Percentiles rank a stretch among this genome's conserved stretches.
Evolutionary conservation across 2,888 invertebrate species (phyloP).

Genomic region (Allolobophora icterica): DNA sequence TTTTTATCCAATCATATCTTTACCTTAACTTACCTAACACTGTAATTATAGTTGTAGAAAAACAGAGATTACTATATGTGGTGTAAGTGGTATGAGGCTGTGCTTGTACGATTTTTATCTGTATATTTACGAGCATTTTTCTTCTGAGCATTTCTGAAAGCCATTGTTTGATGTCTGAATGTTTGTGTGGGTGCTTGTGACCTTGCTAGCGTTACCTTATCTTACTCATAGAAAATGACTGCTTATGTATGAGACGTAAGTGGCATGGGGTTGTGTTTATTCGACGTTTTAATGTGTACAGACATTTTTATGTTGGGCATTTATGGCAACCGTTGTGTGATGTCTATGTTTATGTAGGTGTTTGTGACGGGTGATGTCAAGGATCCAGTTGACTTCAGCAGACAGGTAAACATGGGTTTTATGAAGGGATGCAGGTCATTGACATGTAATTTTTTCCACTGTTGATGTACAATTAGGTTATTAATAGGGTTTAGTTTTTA

Average conservation of each 20-base stretch:
- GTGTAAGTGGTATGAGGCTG: background rate
- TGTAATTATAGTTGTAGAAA: background rate
- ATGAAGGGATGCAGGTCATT: background rate
- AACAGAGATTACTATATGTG: background rate
- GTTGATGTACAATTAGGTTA: background rate
- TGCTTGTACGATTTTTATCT: no score
- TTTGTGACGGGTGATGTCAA: slow-evolving; percentile 72
- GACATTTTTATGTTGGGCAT: background rate
- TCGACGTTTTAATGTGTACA: background rate
- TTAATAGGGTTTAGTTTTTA: background rate
- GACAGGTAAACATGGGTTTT: slow-evolving; percentile 71
- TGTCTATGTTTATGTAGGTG: slow-evolving; percentile 56
- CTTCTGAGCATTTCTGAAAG: background rate
- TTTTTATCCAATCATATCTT: background rate
- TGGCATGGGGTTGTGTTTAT: background rate
- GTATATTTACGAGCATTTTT: background rate
- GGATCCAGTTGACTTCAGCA: slow-evolving; percentile 72
- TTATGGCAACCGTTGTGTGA: background rate
- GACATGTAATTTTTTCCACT: background rate
- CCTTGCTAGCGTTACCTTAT: slow-evolving; percentile 52
- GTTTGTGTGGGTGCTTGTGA: slow-evolving; percentile 64
- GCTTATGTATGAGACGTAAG: background rate
- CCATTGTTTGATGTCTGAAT: background rate
- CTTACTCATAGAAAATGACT: background rate
- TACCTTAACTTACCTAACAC: background rate